Percentiles rank a stretch among this genome's conserved stretches.
Conservation (phyloP, 2,113 vertebrate genomes). For the Datnioides undecimradiatus region DNA sequence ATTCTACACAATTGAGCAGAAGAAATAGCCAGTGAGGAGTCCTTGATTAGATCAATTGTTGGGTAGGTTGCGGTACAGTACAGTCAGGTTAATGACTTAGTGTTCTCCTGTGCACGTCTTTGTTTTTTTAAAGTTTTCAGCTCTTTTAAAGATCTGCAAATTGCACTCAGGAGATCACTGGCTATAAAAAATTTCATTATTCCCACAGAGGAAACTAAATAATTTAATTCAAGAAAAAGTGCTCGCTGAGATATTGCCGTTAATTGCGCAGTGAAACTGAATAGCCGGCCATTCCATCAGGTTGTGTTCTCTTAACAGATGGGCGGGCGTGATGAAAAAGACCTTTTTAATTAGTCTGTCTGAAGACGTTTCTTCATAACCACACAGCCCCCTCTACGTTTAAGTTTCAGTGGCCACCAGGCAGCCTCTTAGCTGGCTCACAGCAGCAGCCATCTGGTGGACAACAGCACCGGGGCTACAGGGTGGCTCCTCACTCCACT, state of each 20-base stretch:
- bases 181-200: conserved; percentile 66
- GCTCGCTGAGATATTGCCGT: conserved; percentile 57
- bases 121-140: conserved; percentile 41
- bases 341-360: conserved; percentile 91
- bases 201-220: conserved; percentile 64
- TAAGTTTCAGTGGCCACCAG: conserved; percentile 86
- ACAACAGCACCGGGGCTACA: conserved; percentile 61
- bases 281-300: conserved; percentile 80
- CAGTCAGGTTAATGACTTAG: conserved; percentile 62
- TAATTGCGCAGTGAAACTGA: conserved; percentile 74
- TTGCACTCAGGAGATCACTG: conserved; percentile 52
- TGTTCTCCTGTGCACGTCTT: conserved; percentile 25
- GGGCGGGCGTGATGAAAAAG: conserved; percentile 88
- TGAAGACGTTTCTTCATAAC: conserved; percentile 88
- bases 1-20: conserved; percentile 50
- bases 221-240: conserved; percentile 60
- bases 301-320: conserved; percentile 87
- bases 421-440: conserved; percentile 83
- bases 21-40: conserved; percentile 47
- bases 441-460: conserved; percentile 91
- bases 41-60: conserved; percentile 51
- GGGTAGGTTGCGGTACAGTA: conserved; percentile 35
- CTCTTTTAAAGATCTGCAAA: conserved; percentile 49
- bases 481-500: conserved; percentile 81
- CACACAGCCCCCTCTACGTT: conserved; percentile 77